A percentile compares a stretch with the other conserved stretches of the same genome.
Conservation (phyloP, 2,888 invertebrate species). For the Bruchidius siliquastri region DNA sequence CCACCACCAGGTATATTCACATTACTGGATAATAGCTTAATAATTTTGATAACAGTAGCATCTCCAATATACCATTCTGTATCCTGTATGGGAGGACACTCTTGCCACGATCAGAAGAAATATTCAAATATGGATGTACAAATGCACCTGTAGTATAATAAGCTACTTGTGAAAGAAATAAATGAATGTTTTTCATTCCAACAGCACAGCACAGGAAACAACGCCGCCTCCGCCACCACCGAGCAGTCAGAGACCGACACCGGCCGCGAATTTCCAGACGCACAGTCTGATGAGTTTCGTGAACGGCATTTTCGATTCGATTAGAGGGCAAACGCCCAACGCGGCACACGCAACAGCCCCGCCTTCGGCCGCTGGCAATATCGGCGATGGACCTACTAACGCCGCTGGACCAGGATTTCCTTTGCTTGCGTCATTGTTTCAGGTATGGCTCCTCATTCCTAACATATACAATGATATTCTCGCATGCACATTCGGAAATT, state of each 20-base stretch:
- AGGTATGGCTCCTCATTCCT: neutral
- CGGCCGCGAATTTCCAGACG: neutral
- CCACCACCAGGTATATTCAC: neutral
- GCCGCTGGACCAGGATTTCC: neutral
- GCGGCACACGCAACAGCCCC: slow-evolving; percentile 4
- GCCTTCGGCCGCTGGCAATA: neutral
- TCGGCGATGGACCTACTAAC: neutral
- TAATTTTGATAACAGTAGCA: no score
- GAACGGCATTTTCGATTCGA: slow-evolving; percentile 29
- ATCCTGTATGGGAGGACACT: no score
- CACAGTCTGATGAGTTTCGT: slow-evolving; percentile 27
- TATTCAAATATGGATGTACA: no score
- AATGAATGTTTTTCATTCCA: neutral
- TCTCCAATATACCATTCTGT: no score
- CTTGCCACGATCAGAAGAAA: no score
- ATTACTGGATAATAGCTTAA: no score
- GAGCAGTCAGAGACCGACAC: slow-evolving; percentile 5
- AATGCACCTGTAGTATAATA: no score
- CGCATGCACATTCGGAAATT: no score
- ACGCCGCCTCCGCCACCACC: neutral
- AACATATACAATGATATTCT: no score
- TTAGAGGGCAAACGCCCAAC: slow-evolving; percentile 16
- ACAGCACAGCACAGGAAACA: neutral
- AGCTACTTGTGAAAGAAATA: no score
- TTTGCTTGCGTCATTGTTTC: slow-evolving; percentile 12